A percentile compares a stretch with the other conserved stretches of the same genome.
phyloP scores from a whole-genome alignment of 1,140 invertebrate genomes.

The Papilio dardanus region DNA sequence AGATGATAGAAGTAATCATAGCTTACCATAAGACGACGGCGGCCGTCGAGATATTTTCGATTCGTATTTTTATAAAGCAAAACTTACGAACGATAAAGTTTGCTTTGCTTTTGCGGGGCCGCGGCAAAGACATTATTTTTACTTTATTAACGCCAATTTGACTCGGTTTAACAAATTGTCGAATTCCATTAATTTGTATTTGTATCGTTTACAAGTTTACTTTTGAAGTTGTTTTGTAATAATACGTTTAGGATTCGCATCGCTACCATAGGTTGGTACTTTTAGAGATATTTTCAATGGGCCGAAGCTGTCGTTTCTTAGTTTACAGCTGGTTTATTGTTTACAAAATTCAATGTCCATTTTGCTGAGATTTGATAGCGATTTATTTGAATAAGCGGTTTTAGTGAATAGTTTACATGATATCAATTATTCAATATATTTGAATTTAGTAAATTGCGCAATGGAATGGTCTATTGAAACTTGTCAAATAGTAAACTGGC shows the following conservation, averaged over 20 bases:
- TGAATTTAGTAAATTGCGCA: conserved; percentile 36
- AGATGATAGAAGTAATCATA: conserved; percentile 76
- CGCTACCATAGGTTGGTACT: conserved; percentile 21
- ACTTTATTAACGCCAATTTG: conserved; percentile 49
- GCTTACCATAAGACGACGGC: conserved; percentile 78
- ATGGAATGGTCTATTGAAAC: conserved; percentile 32
- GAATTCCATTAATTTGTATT: conserved; percentile 5
- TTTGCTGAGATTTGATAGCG: conserved; percentile 30
- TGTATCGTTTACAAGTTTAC: conserved; percentile 5
- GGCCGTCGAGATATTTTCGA: conserved; percentile 80
- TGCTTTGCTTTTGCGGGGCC: conserved; percentile 80
- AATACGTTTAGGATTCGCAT: conserved; percentile 28
- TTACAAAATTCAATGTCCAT: conserved; percentile 37
- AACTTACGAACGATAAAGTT: conserved; percentile 78
- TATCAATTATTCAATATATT: conserved; percentile 29
- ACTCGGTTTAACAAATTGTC: conserved; percentile 29
- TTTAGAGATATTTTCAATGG: conserved; percentile 33
- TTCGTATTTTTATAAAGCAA: conserved; percentile 82
- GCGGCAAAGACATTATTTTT: conserved; percentile 59
- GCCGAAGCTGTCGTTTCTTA: conserved; percentile 3
- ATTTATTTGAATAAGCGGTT: conserved; percentile 29
- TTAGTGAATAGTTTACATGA: conserved; percentile 28
- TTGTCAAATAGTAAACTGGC: conserved; percentile 56
- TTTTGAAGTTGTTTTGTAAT: conserved; percentile 24
- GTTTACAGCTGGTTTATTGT: conserved; percentile 34